Evolutionary conservation across 1,140 invertebrate species (phyloP).

Genomic region (Brachionus angularis): DNA sequence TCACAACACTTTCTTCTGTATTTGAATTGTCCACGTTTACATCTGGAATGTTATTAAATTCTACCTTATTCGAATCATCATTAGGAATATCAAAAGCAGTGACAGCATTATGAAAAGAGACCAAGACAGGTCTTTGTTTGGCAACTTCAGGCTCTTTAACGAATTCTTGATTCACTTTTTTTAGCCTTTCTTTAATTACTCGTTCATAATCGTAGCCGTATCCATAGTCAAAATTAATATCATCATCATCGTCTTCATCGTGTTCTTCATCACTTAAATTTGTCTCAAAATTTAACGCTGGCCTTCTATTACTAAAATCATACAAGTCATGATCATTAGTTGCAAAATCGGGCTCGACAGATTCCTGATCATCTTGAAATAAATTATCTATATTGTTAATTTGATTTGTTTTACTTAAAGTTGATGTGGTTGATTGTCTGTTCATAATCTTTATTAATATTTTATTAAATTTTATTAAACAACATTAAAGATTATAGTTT

Average conservation of each 20-base stretch:
- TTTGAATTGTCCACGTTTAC: not conserved
- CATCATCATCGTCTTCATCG: conserved; percentile 17
- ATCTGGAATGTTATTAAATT: not conserved
- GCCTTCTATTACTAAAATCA: conserved; percentile 23
- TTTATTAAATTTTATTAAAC: no score
- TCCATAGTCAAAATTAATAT: conserved; percentile 33
- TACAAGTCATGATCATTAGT: conserved; percentile 4
- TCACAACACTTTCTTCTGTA: not conserved
- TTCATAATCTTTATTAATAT: conserved; percentile 16
- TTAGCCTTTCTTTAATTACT: conserved; percentile 32
- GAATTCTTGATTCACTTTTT: conserved; percentile 29
- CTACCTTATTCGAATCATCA: not conserved
- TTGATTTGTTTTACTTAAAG: conserved; percentile 1
- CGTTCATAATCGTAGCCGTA: conserved; percentile 38
- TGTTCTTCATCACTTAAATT: not conserved
- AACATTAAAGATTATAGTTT: not conserved
- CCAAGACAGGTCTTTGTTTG: not conserved
- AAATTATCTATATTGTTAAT: no score
- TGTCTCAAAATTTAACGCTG: not conserved
- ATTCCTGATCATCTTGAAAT: not conserved
- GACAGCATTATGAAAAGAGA: conserved; percentile 11
- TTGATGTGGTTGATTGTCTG: not conserved
- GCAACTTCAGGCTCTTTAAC: not conserved
- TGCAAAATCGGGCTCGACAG: not conserved
- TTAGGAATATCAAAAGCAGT: conserved; percentile 30